Base-by-base conservation (phyloP, 2,888 invertebrate genomes). In the Chymomyza caudatula region DNA sequence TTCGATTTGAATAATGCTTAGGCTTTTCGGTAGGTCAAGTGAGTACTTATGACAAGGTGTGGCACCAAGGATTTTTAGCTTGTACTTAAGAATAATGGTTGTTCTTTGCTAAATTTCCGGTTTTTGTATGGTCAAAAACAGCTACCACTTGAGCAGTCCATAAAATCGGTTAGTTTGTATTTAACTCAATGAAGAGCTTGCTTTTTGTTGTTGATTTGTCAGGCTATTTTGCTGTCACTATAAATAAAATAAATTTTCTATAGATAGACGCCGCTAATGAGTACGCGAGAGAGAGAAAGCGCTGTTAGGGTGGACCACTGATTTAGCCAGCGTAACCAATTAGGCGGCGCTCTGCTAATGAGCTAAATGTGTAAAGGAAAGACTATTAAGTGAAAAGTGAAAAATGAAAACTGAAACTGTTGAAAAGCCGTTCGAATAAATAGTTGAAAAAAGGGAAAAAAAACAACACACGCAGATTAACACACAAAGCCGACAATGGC, bases 321-420 rank as follows among this genome's bases (percentile, higher is more conserved):
- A 82, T 74, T 77, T 74, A 67, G 76, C 67, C 72, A 69, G 77
- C 75, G 65, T 78, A 75, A 84, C 82, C 77, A 83, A 83, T 86
- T 75, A 68, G 79, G 77, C 65, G 77, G 71, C 70, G 70, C 63
- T 79, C 76, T 29, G 42, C 74, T 86, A 85, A 85, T 85, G 78
- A 80, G 84, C 69, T 69, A 67, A 61, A 72, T 60, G 63, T 37
- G 60, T 54, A 23, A 52, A 59, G 42, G 60, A 69, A 72, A 62
- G 68, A 69, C 52, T 63, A 37, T 37, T 37, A 60, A 63, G 20
- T 54, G 47, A 52, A 66, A 66, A 60, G 44, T 20, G 43, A 37
- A 62, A 62, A 37, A 59, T 56, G 11, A 17, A 25, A 42, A 44
- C 22, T 44, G 65, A 74, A 76, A 71, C 71, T 73, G 76, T 65